A percentile compares a stretch with the other conserved stretches of the same genome.
Evolutionary conservation across 2,113 vertebrate genomes (phyloP).

Genomic region (Microcebus tavaratra): DNA sequence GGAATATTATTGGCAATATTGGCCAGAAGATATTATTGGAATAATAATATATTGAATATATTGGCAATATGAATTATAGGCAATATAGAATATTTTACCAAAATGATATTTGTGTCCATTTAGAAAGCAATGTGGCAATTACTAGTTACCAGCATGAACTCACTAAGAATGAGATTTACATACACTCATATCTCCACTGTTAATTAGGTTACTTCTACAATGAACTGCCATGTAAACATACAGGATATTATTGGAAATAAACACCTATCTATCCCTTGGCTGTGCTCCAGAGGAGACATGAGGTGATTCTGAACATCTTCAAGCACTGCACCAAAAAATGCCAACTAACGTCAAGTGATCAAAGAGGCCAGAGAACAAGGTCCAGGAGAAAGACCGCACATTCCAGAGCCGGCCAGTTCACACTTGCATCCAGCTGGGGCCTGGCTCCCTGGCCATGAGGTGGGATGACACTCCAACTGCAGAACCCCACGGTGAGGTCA

Average conservation of each 20-base stretch:
- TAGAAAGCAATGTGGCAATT: not conserved
- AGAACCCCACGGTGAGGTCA: too few relatives aligned
- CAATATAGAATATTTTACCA: not conserved
- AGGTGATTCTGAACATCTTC: not conserved
- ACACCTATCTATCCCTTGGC: not conserved
- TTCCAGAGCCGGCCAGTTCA: not conserved
- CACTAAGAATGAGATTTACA: not conserved
- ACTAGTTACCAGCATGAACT: not conserved
- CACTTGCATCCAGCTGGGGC: not conserved
- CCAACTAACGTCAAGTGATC: rapidly evolving
- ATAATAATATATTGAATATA: not conserved
- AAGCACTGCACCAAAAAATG: not conserved
- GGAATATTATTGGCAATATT: not conserved
- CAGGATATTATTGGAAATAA: not conserved
- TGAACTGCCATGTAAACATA: not conserved
- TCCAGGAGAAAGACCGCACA: not conserved
- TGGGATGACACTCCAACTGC: not conserved
- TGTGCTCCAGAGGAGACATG: not conserved
- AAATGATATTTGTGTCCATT: not conserved
- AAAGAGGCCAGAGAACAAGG: not conserved
- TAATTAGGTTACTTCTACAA: not conserved
- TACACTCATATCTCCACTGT: not conserved
- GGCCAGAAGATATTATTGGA: too few relatives aligned
- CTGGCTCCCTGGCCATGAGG: not conserved
- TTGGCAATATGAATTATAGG: not conserved